phyloP scores from a whole-genome alignment of 2,113 vertebrate species.

The Scomber japonicus region DNA sequence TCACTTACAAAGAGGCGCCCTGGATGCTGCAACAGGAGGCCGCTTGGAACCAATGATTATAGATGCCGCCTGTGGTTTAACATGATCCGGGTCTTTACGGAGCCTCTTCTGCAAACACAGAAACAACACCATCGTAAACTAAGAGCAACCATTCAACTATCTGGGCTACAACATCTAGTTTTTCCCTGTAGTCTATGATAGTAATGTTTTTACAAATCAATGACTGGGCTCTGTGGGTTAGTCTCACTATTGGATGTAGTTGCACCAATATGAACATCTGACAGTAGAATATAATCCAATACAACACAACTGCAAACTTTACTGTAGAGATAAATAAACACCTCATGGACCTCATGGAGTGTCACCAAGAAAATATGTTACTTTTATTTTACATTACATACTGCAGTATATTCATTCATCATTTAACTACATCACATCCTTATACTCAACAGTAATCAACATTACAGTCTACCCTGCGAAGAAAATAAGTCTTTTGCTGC shows the following conservation, averaged over 20 bases:
- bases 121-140: neutral
- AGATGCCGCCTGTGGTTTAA: conserved; percentile 60
- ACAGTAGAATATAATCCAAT: neutral
- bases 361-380: no score
- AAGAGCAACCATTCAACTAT: neutral
- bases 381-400: neutral
- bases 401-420: no score
- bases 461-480: neutral
- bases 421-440: neutral
- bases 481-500: no score
- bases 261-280: neutral
- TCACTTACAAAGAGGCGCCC: conserved; percentile 56
- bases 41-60: conserved; percentile 60
- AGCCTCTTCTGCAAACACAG: conserved; percentile 73
- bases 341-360: no score
- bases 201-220: no score
- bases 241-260: neutral
- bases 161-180: neutral
- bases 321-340: no score
- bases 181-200: neutral
- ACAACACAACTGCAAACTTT: no score
- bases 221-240: neutral
- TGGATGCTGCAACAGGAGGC: conserved; percentile 31
- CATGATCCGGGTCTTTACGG: conserved; percentile 60
- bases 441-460: neutral